A percentile compares a stretch with the other conserved stretches of the same genome.
Conservation (phyloP, 2,797 vertebrate genomes). For the Morelia viridis region DNA sequence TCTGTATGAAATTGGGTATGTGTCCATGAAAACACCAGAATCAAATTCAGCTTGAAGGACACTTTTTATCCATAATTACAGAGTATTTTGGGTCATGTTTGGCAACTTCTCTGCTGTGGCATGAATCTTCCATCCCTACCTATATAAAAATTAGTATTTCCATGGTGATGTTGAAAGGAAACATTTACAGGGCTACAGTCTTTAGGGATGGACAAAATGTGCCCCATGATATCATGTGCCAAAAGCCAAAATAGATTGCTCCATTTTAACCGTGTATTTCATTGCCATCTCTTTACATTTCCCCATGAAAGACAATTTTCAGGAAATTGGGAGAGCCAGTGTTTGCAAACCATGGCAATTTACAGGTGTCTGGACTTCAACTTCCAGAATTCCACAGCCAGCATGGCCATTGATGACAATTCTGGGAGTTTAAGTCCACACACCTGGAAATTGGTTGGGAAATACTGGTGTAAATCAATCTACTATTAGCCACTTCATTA, state of each 20-base stretch:
- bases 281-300: background rate
- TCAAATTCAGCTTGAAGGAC: background rate
- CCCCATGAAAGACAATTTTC: background rate
- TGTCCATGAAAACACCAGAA: background rate
- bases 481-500: background rate
- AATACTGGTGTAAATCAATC: background rate
- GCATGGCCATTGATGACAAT: too few species aligned
- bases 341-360: background rate
- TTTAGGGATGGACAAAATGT: background rate
- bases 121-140: background rate
- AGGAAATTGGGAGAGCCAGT: background rate
- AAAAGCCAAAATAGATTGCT: background rate
- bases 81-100: background rate
- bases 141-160: background rate
- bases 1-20: background rate
- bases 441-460: background rate
- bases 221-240: background rate
- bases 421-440: background rate
- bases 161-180: background rate
- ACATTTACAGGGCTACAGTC: background rate
- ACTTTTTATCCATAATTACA: background rate
- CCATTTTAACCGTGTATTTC: background rate
- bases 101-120: background rate
- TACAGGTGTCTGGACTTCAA: background rate
- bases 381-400: background rate